A percentile compares a stretch with the other conserved stretches of the same genome.
phyloP scores from a whole-genome alignment of 2,797 vertebrate species.

The Carduelis carduelis region DNA sequence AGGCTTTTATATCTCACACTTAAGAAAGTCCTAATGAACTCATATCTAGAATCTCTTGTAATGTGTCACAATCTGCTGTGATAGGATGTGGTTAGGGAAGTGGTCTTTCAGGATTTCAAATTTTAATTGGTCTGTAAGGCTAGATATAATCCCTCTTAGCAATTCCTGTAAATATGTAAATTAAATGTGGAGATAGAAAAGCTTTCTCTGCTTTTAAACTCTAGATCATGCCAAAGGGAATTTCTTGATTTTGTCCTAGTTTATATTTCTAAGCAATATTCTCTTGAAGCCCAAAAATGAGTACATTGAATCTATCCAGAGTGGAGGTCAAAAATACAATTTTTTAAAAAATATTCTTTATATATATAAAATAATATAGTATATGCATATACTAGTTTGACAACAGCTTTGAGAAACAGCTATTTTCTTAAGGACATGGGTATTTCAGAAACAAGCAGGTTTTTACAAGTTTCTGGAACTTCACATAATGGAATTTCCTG shows the following conservation, averaged over 20 bases:
- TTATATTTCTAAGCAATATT: not conserved
- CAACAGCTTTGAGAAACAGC: not conserved
- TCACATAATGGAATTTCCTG: not conserved
- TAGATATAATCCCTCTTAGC: not conserved
- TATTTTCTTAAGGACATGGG: not conserved
- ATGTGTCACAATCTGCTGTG: not conserved
- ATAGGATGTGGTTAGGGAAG: not conserved
- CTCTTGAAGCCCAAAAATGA: not conserved
- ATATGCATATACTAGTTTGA: not conserved
- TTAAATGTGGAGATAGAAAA: not conserved
- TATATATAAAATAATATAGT: too few species aligned
- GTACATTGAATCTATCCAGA: not conserved
- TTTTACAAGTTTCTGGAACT: not conserved
- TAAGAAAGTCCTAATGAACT: not conserved
- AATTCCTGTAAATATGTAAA: not conserved
- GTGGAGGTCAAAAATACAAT: not conserved
- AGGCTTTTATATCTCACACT: not conserved
- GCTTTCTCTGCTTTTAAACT: not conserved
- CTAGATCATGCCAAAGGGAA: not conserved
- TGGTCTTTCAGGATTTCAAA: not conserved
- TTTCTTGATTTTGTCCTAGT: not conserved
- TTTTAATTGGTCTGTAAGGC: not conserved
- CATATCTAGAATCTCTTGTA: not conserved
- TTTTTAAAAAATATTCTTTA: not conserved
- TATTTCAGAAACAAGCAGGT: not conserved